Evolutionary conservation across 2,113 vertebrate species (phyloP).

Genomic region (Lamprotornis superbus): DNA sequence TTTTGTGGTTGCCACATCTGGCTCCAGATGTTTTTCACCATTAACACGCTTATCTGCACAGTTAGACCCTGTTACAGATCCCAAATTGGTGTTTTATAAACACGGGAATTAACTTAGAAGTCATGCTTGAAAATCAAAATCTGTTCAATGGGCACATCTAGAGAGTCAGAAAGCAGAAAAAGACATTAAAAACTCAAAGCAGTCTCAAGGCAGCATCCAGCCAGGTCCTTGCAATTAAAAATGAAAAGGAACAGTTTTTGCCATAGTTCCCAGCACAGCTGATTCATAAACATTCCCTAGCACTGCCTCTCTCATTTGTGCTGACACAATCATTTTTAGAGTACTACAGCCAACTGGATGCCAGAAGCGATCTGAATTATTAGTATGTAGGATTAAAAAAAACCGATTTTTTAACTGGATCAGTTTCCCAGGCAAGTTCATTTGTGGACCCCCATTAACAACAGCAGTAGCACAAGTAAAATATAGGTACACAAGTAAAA

Average conservation of each 20-base stretch:
- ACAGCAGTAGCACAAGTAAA: neutral
- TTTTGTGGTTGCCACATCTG: neutral
- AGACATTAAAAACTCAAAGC: neutral
- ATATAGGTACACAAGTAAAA: neutral
- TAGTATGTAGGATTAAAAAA: neutral
- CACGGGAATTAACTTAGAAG: neutral
- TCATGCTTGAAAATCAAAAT: neutral
- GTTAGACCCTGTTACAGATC: neutral
- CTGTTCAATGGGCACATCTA: fast-evolving
- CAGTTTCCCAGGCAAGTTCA: neutral
- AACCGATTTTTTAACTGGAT: neutral
- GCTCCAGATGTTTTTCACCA: neutral
- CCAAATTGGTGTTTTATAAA: neutral
- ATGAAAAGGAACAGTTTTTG: neutral
- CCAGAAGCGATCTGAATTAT: neutral
- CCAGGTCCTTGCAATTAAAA: neutral
- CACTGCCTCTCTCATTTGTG: neutral
- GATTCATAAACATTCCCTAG: neutral
- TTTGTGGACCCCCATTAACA: neutral
- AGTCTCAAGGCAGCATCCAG: neutral
- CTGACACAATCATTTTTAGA: neutral
- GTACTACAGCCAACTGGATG: neutral
- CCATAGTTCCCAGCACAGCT: neutral
- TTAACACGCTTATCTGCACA: fast-evolving
- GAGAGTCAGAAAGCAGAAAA: neutral